Evolutionary conservation across 2,888 invertebrate species (phyloP).

Genomic region (Lasioglossum leucozonium): DNA sequence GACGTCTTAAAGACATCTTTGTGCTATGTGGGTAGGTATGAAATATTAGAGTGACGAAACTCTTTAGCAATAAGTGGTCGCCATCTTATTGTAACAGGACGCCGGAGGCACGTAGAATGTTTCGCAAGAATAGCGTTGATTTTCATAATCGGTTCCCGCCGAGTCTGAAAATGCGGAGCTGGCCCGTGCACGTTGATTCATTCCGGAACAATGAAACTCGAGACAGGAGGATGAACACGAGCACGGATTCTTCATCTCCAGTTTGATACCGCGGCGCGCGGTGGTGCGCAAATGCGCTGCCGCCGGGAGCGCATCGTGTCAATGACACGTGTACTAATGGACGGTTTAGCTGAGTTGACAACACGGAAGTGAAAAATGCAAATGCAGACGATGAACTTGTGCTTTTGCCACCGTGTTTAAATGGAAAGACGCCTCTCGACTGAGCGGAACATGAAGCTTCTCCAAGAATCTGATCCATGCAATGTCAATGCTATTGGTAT

Average conservation of each 20-base stretch:
- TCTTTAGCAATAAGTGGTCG: background rate
- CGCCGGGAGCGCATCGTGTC: slow-evolving; percentile 58
- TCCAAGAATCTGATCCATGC: background rate
- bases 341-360: slow-evolving; percentile 44
- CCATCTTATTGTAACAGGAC: background rate
- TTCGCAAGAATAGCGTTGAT: background rate
- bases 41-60: too few relatives aligned
- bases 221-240: slow-evolving; percentile 54
- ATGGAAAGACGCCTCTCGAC: background rate
- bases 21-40: too few relatives aligned
- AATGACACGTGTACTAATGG: slow-evolving; percentile 66
- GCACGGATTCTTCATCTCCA: slow-evolving; percentile 52
- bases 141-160: background rate
- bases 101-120: background rate
- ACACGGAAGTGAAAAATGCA: slow-evolving; percentile 63
- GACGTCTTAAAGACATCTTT: too few relatives aligned
- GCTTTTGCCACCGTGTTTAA: background rate
- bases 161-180: background rate
- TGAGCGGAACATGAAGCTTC: background rate
- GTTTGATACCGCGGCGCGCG: slow-evolving; percentile 41
- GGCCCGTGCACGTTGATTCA: background rate
- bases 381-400: slow-evolving; percentile 47
- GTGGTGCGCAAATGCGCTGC: slow-evolving; percentile 29
- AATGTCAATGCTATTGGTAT: background rate
- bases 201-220: slow-evolving; percentile 35